A percentile compares a stretch with the other conserved stretches of the same genome.
These are phyloP conservation scores for Enteromius thamalakanensis DNA, from an alignment of 2,797 vertebrate genomes.

Conservation along the genomic window DNA sequence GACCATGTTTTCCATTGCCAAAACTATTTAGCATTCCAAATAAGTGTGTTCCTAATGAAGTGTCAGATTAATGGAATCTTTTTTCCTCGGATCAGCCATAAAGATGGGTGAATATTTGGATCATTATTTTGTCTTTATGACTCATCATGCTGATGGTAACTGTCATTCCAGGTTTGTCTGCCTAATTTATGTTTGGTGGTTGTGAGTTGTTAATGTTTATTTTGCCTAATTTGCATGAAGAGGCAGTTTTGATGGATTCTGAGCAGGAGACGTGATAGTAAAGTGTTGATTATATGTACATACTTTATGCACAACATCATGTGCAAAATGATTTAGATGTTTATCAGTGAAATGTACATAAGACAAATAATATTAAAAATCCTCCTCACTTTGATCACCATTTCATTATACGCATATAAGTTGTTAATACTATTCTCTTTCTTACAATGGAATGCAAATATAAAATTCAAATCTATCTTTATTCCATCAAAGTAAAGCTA, in stretches of 20 bases:
- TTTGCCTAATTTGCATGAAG: slow-evolving; percentile 56
- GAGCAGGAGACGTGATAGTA: slow-evolving; percentile 50
- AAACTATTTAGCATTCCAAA: slow-evolving; percentile 65
- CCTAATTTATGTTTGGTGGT: slow-evolving; percentile 58
- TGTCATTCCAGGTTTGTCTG: slow-evolving; percentile 59
- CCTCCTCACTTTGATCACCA: background rate
- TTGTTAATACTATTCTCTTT: background rate
- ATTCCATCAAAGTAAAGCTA: background rate
- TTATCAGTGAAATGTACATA: background rate
- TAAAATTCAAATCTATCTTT: background rate
- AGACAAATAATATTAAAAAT: background rate
- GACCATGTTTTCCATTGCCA: slow-evolving; percentile 56
- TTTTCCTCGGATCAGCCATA: slow-evolving; percentile 54
- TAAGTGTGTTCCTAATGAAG: slow-evolving; percentile 62
- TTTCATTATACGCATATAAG: background rate
- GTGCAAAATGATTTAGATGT: background rate
- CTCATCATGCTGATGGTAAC: slow-evolving; percentile 60
- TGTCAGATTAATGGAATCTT: slow-evolving; percentile 61
- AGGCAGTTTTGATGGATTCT: slow-evolving; percentile 56
- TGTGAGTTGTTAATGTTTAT: slow-evolving; percentile 56
- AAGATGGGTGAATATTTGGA: slow-evolving; percentile 61
- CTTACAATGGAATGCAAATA: background rate
- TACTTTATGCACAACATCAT: background rate
- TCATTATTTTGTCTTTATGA: slow-evolving; percentile 64
- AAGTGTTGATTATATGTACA: slow-evolving; percentile 48